Percentiles rank a stretch among this genome's conserved stretches.
Conservation (phyloP, 2,888 invertebrate genomes). For the Thereva nobilitata region DNA sequence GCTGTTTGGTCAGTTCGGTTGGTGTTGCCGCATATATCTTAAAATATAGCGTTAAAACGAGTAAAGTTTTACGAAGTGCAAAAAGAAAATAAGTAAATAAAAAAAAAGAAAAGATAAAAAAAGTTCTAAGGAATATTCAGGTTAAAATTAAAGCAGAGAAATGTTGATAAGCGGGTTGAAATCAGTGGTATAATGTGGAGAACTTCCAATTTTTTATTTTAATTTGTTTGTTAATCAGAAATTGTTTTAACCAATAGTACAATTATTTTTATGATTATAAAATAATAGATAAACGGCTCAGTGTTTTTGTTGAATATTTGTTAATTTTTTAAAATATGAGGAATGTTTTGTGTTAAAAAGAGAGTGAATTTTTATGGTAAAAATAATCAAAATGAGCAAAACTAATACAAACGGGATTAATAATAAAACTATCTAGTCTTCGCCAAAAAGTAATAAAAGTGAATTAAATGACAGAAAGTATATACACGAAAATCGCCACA, state of each 20-base stretch:
- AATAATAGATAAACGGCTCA: not conserved
- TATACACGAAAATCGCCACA: conserved; percentile 17
- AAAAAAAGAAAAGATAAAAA: no score
- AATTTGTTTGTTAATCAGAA: no score
- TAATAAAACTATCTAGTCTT: conserved; percentile 21
- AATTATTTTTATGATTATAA: not conserved
- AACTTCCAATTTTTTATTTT: no score
- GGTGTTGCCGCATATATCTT: conserved; percentile 13
- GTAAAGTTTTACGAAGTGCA: conserved; percentile 15
- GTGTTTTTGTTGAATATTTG: conserved; percentile 19
- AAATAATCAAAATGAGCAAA: conserved; percentile 4
- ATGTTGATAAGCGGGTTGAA: no score
- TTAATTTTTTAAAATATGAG: not conserved
- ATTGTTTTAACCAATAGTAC: no score
- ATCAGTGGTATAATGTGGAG: no score
- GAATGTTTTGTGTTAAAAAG: not conserved
- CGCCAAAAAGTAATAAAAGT: conserved; percentile 3
- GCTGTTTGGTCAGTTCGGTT: conserved; percentile 13
- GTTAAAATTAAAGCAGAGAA: no score
- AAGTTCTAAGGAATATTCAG: no score
- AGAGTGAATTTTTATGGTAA: conserved; percentile 4
- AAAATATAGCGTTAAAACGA: not conserved
- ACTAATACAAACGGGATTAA: not conserved
- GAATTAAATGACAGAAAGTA: conserved; percentile 21
- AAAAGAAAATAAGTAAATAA: not conserved